Evolutionary conservation across 35 echinoderm and acorn worm species (phyloP).

Genomic region (Lytechinus pictus): DNA sequence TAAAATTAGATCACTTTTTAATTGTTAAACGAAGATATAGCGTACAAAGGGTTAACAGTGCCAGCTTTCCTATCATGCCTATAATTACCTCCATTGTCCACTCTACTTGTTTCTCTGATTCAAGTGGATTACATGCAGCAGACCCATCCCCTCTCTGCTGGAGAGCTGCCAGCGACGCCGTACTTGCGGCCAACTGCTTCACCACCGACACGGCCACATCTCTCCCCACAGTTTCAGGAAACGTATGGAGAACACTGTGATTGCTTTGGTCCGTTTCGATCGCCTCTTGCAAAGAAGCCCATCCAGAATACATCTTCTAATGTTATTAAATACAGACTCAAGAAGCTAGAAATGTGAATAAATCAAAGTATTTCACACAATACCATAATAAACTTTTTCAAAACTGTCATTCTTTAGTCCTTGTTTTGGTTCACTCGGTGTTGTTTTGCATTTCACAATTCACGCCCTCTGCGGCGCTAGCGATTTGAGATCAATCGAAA

Average conservation of each 20-base stretch:
- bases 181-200: conserved; percentile 70
- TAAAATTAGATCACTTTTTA: too few relatives aligned
- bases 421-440: not conserved
- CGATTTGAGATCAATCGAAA: too few relatives aligned
- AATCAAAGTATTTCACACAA: not conserved
- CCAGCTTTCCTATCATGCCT: too few relatives aligned
- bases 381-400: not conserved
- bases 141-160: conserved; percentile 47
- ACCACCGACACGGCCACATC: conserved; percentile 96
- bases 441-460: not conserved
- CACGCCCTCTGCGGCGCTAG: too few relatives aligned
- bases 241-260: conserved; percentile 86
- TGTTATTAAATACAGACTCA: not conserved
- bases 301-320: conserved; percentile 89
- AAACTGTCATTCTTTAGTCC: not conserved
- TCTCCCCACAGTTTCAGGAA: conserved; percentile 74
- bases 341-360: not conserved
- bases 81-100: conserved; percentile 98
- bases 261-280: conserved; percentile 83
- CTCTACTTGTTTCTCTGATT: conserved; percentile 87
- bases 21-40: too few relatives aligned
- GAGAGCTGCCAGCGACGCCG: conserved; percentile 59
- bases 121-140: conserved; percentile 60
- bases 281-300: conserved; percentile 84
- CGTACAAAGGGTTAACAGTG: too few relatives aligned